A percentile compares a stretch with the other conserved stretches of the same genome.
phyloP scores from a whole-genome alignment of 1,140 invertebrate genomes.

The Drosophila tani region DNA sequence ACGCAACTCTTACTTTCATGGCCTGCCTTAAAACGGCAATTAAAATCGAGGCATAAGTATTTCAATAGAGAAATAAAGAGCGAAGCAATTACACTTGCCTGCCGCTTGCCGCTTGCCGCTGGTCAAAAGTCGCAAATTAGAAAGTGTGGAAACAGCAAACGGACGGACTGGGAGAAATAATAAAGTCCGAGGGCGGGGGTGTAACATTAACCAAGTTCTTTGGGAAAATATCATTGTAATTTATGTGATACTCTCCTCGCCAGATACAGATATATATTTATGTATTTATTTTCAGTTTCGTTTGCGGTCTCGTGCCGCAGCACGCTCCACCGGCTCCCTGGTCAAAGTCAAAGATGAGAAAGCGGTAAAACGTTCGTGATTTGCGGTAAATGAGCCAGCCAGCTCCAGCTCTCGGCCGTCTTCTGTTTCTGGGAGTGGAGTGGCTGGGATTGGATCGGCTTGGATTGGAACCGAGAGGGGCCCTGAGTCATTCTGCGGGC shows the following conservation, averaged over 20 bases:
- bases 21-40: slow-evolving; percentile 51
- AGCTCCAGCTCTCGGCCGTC: slow-evolving; percentile 4
- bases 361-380: slow-evolving; percentile 61
- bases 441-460: slow-evolving; percentile 6
- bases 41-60: slow-evolving; percentile 47
- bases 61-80: slow-evolving; percentile 33
- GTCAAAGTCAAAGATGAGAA: slow-evolving; percentile 66
- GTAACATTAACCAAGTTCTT: slow-evolving; percentile 49
- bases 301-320: slow-evolving; percentile 43
- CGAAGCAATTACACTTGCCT: slow-evolving; percentile 48
- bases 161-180: slow-evolving; percentile 9
- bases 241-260: slow-evolving; percentile 18
- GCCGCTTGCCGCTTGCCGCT: slow-evolving; percentile 12
- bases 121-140: slow-evolving; percentile 61
- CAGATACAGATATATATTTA: slow-evolving; percentile 21
- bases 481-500: slow-evolving; percentile 36
- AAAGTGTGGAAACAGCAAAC: slow-evolving; percentile 60
- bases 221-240: slow-evolving; percentile 55
- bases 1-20: slow-evolving; percentile 75
- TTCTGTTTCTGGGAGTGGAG: slow-evolving; percentile 27
- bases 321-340: slow-evolving; percentile 51
- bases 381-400: slow-evolving; percentile 53
- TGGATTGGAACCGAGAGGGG: slow-evolving; percentile 9
- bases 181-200: slow-evolving; percentile 10
- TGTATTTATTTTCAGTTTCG: slow-evolving; percentile 52